Conservation (phyloP, 2,888 invertebrate species). For the Bhutanitis thaidina region DNA sequence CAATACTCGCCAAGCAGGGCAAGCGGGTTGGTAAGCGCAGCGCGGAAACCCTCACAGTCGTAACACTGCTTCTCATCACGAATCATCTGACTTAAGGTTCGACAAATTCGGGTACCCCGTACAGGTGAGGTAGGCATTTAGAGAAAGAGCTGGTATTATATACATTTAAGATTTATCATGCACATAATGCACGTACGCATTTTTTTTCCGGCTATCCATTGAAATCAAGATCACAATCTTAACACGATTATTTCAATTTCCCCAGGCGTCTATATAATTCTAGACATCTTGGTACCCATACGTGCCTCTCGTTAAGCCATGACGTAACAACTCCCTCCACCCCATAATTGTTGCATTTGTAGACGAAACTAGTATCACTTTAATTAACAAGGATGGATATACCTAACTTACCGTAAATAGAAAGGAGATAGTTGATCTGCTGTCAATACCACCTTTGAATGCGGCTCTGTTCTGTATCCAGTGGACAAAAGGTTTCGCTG, state of each 20-base stretch:
- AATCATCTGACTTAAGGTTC: too few relatives aligned
- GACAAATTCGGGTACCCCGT: too few relatives aligned
- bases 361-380: constrained; percentile 48
- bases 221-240: constrained; percentile 11
- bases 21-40: too few relatives aligned
- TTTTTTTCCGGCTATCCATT: not conserved
- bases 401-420: constrained; percentile 60
- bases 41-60: too few relatives aligned
- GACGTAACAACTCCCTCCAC: constrained; percentile 63
- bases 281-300: constrained; percentile 36
- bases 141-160: too few relatives aligned
- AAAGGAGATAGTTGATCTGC: constrained; percentile 66
- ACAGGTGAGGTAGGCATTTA: too few relatives aligned
- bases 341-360: constrained; percentile 52
- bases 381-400: constrained; percentile 57
- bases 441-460: constrained; percentile 66
- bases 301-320: constrained; percentile 54
- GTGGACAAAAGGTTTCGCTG: constrained; percentile 54
- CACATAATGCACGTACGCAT: too few relatives aligned
- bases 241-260: constrained; percentile 31
- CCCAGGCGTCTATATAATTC: constrained; percentile 30
- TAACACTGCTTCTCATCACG: too few relatives aligned
- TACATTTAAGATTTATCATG: too few relatives aligned
- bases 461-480: constrained; percentile 61
- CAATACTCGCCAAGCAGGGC: too few relatives aligned